Evolutionary conservation across 2,888 invertebrate genomes (phyloP), one percentile per base, ranked within the genome.

Genomic region (Metacarcinus magister): DNA sequence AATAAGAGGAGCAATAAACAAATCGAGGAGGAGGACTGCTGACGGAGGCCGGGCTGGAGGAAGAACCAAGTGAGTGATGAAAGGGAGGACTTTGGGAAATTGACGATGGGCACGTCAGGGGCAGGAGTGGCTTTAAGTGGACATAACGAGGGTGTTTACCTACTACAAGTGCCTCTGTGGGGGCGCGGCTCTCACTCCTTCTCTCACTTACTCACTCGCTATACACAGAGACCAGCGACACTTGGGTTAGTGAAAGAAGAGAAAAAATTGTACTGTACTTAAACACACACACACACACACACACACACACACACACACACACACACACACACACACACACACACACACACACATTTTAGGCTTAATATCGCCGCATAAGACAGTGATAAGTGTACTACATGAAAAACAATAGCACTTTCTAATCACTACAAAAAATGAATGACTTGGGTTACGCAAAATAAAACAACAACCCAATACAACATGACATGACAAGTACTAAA

Each of bases 71-170:
- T 43, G 67, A 93, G 75, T 23, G 39, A 23, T 60, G 93, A 67
- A 16, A 44, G 60, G 60, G 23, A 43, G 10, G 94, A 32, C 94
- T 89, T 39, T 28, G n/a, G 94, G 94, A 43, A 39, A 94, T 94
- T 94, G 94, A 90, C 90, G 94, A 94, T 89, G 39, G 16, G 90
- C 60, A 46, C 48, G 94, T 89, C 94, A 39, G 90, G 19, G 13
- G 39, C 0, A 89, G 46, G 43, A 94, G 94, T 94, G 94, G 90
- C 39, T 54, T 19, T 90, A 94, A 94, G 94, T 94, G 94, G 94
- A 94, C 90, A 94, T 94, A 94, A 94, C 94, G 94, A 94, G 89
- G 10, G 54, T 94, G 94, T 94, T 94, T 94, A 94, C 89, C 82
- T 75, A 7, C 44, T 28, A 75, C 94, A 82, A 94, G 94, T 82